These are phyloP conservation scores for Porites cylindrica DNA, from an alignment of 92 coral and sea anemone genomes.

Conservation along the genomic window DNA sequence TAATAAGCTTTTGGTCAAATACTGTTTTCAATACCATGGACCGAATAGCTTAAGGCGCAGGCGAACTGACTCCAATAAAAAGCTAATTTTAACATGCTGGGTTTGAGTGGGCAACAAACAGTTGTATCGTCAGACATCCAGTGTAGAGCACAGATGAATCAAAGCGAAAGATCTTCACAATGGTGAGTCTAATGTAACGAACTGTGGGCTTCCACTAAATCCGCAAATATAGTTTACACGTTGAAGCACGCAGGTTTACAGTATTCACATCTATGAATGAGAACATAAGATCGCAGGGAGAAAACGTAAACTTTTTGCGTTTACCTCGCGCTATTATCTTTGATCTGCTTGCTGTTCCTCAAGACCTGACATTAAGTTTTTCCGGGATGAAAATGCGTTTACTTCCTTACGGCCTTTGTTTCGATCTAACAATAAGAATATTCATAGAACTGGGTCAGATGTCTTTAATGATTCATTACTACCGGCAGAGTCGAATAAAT, in stretches of 20 bases:
- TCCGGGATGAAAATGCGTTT: background rate
- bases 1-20: background rate
- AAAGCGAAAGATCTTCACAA: background rate
- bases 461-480: constrained; percentile 41
- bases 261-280: background rate
- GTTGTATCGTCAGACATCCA: background rate
- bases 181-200: constrained; percentile 8
- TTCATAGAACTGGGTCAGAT: constrained; percentile 5
- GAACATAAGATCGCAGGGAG: background rate
- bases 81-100: background rate
- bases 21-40: background rate
- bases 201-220: constrained; percentile 10
- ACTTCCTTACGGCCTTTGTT: background rate
- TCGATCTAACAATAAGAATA: constrained; percentile 5
- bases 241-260: background rate
- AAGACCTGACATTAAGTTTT: background rate
- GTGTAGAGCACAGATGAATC: background rate
- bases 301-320: background rate
- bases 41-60: background rate
- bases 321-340: background rate
- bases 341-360: background rate
- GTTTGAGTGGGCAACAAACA: background rate
- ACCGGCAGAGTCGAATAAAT: background rate
- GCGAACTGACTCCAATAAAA: background rate
- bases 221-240: background rate